A percentile compares a stretch with the other conserved stretches of the same genome.
Evolutionary conservation across 2,888 invertebrate genomes (phyloP).

Genomic region (Drosophila atripex): DNA sequence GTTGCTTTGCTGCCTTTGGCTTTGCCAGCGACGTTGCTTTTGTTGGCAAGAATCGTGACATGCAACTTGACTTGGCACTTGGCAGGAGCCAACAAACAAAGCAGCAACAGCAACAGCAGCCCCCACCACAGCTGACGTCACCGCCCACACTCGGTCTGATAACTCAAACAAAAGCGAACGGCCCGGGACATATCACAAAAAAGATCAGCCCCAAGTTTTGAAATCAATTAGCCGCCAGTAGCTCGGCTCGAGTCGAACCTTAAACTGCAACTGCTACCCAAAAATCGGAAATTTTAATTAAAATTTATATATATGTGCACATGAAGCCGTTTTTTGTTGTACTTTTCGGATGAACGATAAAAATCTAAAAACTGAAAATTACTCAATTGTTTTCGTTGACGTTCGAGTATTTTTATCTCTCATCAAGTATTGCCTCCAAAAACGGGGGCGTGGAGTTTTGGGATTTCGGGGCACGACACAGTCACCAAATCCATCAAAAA

Average conservation of each 20-base stretch:
- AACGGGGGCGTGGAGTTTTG: slow-evolving; percentile 17
- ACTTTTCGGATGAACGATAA: slow-evolving; percentile 4
- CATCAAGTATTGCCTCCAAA: slow-evolving; percentile 46
- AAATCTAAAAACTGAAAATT: slow-evolving; percentile 49
- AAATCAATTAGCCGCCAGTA: slow-evolving; percentile 34
- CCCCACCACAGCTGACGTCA: slow-evolving; percentile 62
- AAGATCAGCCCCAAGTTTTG: slow-evolving; percentile 25
- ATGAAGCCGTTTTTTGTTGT: not conserved
- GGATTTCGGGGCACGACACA: slow-evolving; percentile 15
- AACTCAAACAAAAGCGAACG: slow-evolving; percentile 33
- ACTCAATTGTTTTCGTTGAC: slow-evolving; percentile 59
- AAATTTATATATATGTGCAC: slow-evolving; percentile 43
- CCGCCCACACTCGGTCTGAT: slow-evolving; percentile 37
- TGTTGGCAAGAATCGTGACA: slow-evolving; percentile 72
- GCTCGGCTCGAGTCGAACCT: slow-evolving; percentile 20
- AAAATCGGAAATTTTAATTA: slow-evolving; percentile 32
- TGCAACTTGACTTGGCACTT: slow-evolving; percentile 74
- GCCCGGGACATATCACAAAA: slow-evolving; percentile 24
- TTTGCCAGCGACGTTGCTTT: slow-evolving; percentile 38
- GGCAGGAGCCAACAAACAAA: slow-evolving; percentile 57
- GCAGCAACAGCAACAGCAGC: slow-evolving; percentile 33
- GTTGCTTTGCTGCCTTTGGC: slow-evolving; percentile 45
- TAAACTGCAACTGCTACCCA: slow-evolving; percentile 9
- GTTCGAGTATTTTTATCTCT: slow-evolving; percentile 54
- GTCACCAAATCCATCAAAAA: slow-evolving; percentile 27